Conservation (phyloP, 2,888 invertebrate genomes). For the Drosophila cognata region DNA sequence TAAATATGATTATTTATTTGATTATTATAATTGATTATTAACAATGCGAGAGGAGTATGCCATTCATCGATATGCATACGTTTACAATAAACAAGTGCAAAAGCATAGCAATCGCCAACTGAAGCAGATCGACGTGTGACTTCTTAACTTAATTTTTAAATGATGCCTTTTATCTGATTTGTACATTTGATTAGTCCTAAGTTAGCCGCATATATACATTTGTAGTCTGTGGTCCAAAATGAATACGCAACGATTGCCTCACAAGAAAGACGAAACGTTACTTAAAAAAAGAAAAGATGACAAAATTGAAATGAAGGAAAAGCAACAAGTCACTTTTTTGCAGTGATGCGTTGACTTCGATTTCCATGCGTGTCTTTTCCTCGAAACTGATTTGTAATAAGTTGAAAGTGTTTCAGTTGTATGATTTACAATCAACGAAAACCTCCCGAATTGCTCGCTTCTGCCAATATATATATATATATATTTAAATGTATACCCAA, state of each 20-base stretch:
- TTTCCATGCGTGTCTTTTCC: conserved; percentile 22
- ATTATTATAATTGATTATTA: conserved; percentile 15
- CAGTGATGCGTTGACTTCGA: background rate
- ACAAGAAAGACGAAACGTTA: conserved; percentile 19
- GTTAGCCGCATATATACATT: conserved; percentile 29
- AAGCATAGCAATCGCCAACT: conserved; percentile 14
- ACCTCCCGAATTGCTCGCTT: conserved; percentile 70
- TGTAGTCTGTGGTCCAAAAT: conserved; percentile 55
- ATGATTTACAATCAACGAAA: conserved; percentile 41
- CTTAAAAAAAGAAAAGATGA: conserved; percentile 23
- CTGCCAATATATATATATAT: conserved; percentile 72
- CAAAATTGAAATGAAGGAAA: background rate
- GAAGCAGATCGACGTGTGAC: conserved; percentile 4
- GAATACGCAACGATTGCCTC: conserved; percentile 40
- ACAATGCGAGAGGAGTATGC: conserved; percentile 1
- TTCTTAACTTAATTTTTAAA: conserved; percentile 4
- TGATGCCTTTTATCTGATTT: conserved; percentile 10
- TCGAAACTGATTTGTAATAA: conserved; percentile 30
- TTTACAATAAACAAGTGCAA: conserved; percentile 21
- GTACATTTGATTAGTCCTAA: conserved; percentile 57
- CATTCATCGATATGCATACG: conserved; percentile 6
- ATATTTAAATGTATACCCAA: conserved; percentile 42
- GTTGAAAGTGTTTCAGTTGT: conserved; percentile 28
- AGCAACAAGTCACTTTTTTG: conserved; percentile 1
- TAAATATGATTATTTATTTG: conserved; percentile 40